Base-by-base conservation (phyloP, 2,797 vertebrate species). In the Mastacembelus armatus region DNA sequence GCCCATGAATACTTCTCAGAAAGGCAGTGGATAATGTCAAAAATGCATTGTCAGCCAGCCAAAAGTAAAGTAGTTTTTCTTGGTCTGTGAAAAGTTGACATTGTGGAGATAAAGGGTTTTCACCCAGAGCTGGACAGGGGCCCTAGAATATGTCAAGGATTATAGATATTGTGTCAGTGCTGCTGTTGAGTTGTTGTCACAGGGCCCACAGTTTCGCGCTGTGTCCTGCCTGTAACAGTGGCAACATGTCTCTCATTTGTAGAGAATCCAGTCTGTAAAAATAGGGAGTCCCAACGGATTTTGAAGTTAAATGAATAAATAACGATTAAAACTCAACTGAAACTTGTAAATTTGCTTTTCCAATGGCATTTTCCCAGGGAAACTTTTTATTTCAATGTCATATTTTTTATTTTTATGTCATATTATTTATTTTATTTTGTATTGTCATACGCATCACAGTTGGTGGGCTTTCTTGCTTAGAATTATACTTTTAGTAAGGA, bases 121-220 rank as follows among this genome's bases (percentile, higher is more conserved):
- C 55, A 56, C 16, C 39, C 47, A 47, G 61, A 65, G 66, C 65
- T 74, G 66, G 77, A 78, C 74, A 64, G 56, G 35, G 35, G 33
- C 58, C 59, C 56, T 55, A 66, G 58, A 81, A 81, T 70, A 72
- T 69, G 76, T 78, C 78, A 68, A 48, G 57, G 59, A 82, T 81
- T 84, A 78, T 66, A 75, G 71, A 82, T 68, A 81, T 72, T 60
- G 58, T 82, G 76, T 78, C 75, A 69, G 63, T 64, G 61, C 58
- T 52, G 49, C 71, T 81, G 78, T 52, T 75, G 66, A 75, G 45
- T 27, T 54, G 33, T 65, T 76, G 77, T 80, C 60, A 67, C 8
- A 4, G 43, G 44, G 52, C 48, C 74, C 36, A 26, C 30, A 35
- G 62, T 73, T 71, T 79, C 10, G 15, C 73, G 57, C 19, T 1